Evolutionary conservation across 1,140 invertebrate species (phyloP), one percentile per base, ranked within the genome.

Genomic region (Cydia fagiglandana): DNA sequence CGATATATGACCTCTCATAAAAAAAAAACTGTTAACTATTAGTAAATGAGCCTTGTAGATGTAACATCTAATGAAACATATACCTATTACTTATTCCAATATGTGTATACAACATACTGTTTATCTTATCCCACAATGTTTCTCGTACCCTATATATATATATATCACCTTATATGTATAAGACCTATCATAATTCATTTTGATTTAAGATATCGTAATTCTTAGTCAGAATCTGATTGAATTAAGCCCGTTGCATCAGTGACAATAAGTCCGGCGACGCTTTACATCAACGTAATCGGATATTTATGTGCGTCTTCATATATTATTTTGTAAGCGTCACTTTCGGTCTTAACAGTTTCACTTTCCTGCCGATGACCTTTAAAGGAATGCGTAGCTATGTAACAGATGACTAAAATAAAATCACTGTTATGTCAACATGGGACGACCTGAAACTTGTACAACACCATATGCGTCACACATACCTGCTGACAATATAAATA

Each of bases 281-380:
- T 79, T 73, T 56, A 70, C 73, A 47, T 53, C 34, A 76, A 77
- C 74, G 80, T 80, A 83, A 85, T 84, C 78, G 77, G 80, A 83
- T 83, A 79, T 86, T 83, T 83, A 84, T 82, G 82, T 81, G 79
- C 70, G 75, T 83, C 79, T 84, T 84, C 79, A 77, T 66, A 78
- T 24, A 24, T 24, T 24, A 24, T 84, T 83, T 85, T 85, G 80
- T 82, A 86, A 86, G 79, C 81, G 76, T 86, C 84, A 86, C 82
- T 88, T 87, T 89, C 85, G 87, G 82, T 81, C 81, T 83, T 81
- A 78, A 83, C 82, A 87, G 83, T 91, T 91, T 91, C 88, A 90
- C 89, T 91, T 91, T 91, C 84, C 75, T 87, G 86, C 79, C 84
- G 86, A 86, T 87, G 88, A 87, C 87, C 88, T 89, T 88, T 90